These are phyloP conservation scores for Coenonympha glycerion DNA, from an alignment of 2,888 invertebrate species.

Conservation along the genomic window DNA sequence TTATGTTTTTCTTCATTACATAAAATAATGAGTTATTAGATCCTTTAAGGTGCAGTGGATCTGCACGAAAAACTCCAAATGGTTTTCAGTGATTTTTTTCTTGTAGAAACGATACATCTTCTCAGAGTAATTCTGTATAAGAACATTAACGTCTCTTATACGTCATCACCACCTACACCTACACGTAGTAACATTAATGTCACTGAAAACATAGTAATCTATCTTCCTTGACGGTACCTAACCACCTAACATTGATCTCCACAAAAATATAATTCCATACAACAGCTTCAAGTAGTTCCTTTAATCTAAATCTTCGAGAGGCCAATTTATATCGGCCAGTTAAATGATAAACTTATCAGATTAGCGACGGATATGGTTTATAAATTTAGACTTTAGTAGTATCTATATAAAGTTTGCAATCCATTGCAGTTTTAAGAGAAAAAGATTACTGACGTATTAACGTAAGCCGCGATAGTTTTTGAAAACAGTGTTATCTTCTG, in stretches of 20 bases:
- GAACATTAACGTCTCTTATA: too few relatives aligned
- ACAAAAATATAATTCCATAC: neutral
- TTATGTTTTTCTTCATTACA: too few relatives aligned
- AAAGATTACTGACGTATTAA: slow-evolving; percentile 23
- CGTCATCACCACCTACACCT: neutral
- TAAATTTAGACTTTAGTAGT: slow-evolving; percentile 15
- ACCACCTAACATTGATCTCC: slow-evolving; percentile 9
- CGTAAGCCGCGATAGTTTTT: slow-evolving; percentile 18
- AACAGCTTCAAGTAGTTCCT: neutral
- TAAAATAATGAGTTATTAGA: too few relatives aligned
- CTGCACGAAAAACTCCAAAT: too few relatives aligned
- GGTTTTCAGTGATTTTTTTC: too few relatives aligned
- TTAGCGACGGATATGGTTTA: slow-evolving; percentile 19
- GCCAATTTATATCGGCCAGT: slow-evolving; percentile 22
- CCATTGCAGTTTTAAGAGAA: neutral
- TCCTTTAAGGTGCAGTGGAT: too few relatives aligned
- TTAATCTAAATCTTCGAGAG: slow-evolving; percentile 3
- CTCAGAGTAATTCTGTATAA: too few relatives aligned
- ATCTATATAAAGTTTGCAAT: slow-evolving; percentile 11
- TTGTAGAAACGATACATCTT: too few relatives aligned
- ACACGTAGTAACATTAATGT: neutral
- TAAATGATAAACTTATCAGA: slow-evolving; percentile 29
- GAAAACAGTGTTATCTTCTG: slow-evolving; percentile 22
- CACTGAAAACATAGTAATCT: neutral
- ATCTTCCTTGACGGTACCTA: neutral